Evolutionary conservation across 2,113 vertebrate species (phyloP), one percentile per base, ranked within the genome.

Genomic region (Micromys minutus): DNA sequence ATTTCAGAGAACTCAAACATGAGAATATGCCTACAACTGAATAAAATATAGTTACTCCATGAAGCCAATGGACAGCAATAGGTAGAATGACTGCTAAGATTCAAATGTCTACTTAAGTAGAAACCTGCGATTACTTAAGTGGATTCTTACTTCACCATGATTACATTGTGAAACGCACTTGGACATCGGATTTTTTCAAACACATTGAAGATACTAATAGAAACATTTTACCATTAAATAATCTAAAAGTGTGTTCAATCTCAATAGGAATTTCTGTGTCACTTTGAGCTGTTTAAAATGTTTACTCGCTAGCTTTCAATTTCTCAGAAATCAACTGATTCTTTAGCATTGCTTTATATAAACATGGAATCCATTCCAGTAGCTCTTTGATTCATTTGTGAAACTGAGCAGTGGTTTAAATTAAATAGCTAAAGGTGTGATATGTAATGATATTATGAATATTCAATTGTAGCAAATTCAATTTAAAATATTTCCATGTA

Each of bases 171-270:
- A 89, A 85, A 97, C 77, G 4, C 81, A 85, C 87, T 94, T 93
- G 59, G 7, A 67, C 36, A 81, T 0, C 89, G 39, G 26, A 81
- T 93, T 96, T 95, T 92, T 69, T 96, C 81, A 80, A 81, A 76
- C 36, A 84, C 63, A 91, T 1, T 94, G 80, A 90, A 89, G 17
- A 87, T 84, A 84, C 87, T 87, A 93, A 89, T 50, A 77, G 85
- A 96, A 96, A 83, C 21, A 67, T 69, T 95, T 95, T 39, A 42
- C 36, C 39, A 87, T 59, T 57, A 94, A 93, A 67, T 55, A 95
- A 61, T 94, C 76, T 91, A 29, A 77, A 26, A 39, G 69, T 90
- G 5, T 80, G 88, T 94, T 93, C 24, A 87, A 84, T 84, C 67
- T 55, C 34, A 42, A 75, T 63, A 76, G 26, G 92, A 93, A 92